Conservation (phyloP, 2,797 vertebrate species). For the Gymnothorax javanicus region DNA sequence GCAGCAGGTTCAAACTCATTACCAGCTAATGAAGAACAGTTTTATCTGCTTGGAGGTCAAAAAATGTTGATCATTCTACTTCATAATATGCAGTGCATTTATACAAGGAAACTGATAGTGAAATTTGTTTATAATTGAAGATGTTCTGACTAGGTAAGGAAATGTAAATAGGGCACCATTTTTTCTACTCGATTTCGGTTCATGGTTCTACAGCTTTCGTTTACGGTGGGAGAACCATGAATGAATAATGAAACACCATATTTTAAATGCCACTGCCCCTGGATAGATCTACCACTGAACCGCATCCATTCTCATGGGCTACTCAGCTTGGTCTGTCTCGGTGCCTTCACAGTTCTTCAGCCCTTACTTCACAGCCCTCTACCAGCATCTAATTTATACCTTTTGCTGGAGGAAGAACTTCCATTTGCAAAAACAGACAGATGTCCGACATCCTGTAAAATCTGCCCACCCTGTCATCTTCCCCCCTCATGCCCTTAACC, state of each 20-base stretch:
- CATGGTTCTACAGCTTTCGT: not conserved
- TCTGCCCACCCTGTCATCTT: not conserved
- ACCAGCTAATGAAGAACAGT: not conserved
- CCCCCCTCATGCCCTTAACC: not conserved
- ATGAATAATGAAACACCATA: not conserved
- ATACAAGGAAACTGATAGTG: not conserved
- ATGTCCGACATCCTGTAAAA: not conserved
- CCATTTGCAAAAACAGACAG: constrained; percentile 8
- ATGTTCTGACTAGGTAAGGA: not conserved
- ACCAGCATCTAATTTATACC: not conserved
- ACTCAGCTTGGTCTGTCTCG: not conserved
- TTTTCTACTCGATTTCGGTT: not conserved
- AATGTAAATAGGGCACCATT: not conserved
- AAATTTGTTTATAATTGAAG: not conserved
- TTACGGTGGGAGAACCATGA: not conserved
- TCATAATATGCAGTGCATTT: not conserved
- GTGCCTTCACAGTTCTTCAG: not conserved
- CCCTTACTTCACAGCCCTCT: not conserved
- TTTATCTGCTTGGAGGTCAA: no score
- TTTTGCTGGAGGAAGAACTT: not conserved
- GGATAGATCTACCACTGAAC: not conserved
- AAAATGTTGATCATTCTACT: not conserved
- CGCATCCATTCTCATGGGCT: not conserved
- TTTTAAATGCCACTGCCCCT: not conserved
- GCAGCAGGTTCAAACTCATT: not conserved